Percentiles rank a stretch among this genome's conserved stretches.
phyloP scores from a whole-genome alignment of 2,113 vertebrate species.

The Chaetodon auriga region DNA sequence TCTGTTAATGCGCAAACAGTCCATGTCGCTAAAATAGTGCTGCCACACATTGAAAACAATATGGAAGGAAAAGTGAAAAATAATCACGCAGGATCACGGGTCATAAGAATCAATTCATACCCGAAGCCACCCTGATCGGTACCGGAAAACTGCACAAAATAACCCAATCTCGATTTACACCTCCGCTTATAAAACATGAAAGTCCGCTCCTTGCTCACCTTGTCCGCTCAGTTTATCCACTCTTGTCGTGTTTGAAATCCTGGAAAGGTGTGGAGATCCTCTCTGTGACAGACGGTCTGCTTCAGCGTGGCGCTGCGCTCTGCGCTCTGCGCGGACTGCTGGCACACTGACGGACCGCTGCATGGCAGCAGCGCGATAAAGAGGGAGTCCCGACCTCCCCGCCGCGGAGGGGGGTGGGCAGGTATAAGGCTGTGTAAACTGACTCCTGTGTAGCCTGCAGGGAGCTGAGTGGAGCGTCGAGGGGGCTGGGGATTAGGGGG shows the following conservation, averaged over 20 bases:
- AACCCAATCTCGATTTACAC: background rate
- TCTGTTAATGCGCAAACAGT: background rate
- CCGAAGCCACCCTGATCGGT: conserved; percentile 6
- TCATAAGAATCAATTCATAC: conserved; percentile 1
- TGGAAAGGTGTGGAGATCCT: conserved; percentile 29
- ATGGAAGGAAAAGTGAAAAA: background rate
- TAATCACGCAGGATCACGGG: background rate
- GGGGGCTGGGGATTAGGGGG: background rate
- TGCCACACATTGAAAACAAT: background rate
- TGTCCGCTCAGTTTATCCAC: conserved; percentile 35
- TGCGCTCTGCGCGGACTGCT: conserved; percentile 53
- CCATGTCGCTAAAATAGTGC: background rate
- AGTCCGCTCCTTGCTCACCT: conserved; percentile 50
- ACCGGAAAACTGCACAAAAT: conserved; percentile 30
- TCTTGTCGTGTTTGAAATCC: conserved; percentile 22
- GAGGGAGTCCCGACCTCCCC: conserved; percentile 59
- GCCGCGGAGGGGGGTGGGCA: conserved; percentile 52
- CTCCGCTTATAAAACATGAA: background rate
- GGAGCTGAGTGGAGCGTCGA: conserved; percentile 5
- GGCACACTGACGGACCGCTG: conserved; percentile 50
- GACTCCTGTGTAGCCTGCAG: conserved; percentile 58
- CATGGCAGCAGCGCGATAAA: conserved; percentile 37
- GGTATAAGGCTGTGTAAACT: conserved; percentile 71
- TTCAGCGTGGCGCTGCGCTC: conserved; percentile 59
- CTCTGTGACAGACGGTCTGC: conserved; percentile 10